Conservation (phyloP, 2,797 vertebrate species). For the Linurgus olivaceus region DNA sequence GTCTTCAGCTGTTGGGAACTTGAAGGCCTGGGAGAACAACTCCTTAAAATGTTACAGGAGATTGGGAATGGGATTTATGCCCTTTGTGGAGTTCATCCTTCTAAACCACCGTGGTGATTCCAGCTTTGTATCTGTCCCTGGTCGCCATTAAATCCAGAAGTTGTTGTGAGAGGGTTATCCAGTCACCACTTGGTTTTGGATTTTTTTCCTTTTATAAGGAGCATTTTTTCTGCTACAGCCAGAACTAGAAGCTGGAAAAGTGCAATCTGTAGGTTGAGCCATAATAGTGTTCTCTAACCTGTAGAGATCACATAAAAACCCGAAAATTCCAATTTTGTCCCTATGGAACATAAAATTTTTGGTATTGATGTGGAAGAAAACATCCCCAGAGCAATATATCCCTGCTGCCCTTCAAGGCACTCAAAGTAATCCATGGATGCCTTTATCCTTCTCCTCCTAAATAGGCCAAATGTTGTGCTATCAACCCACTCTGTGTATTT, state of each 20-base stretch:
- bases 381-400: neutral
- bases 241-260: neutral
- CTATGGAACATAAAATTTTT: neutral
- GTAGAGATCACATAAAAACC: neutral
- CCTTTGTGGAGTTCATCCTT: neutral
- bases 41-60: neutral
- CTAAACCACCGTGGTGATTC: neutral
- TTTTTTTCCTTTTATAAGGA: neutral
- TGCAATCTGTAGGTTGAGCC: neutral
- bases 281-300: neutral
- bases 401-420: neutral
- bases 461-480: neutral
- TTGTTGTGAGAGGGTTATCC: neutral
- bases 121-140: fast-evolving
- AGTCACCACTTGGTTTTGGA: neutral
- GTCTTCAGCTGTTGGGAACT: neutral
- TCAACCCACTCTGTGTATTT: neutral
- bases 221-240: neutral
- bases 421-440: neutral
- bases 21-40: neutral
- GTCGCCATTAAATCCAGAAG: neutral
- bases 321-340: neutral
- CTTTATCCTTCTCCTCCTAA: neutral
- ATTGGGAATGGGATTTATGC: neutral
- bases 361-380: neutral